A percentile compares a stretch with the other conserved stretches of the same genome.
Evolutionary conservation across 2,797 vertebrate species (phyloP).

Genomic region (Gadopsis marmoratus): DNA sequence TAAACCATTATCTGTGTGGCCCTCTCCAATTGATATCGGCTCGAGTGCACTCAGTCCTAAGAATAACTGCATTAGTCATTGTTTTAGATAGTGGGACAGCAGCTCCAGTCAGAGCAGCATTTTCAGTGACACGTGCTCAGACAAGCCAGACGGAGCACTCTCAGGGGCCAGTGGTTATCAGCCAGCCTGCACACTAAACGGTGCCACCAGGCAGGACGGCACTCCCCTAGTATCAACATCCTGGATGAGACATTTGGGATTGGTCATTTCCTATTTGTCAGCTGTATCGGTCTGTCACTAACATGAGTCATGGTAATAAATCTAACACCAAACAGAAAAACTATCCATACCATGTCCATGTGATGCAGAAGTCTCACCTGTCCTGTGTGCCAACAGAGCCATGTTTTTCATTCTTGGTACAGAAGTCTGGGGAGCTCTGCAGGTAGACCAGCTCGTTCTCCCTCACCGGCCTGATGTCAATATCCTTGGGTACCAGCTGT

Average conservation of each 20-base stretch:
- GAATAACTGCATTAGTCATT: slow-evolving; percentile 84
- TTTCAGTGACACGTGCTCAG: slow-evolving; percentile 78
- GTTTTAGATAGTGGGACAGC: slow-evolving; percentile 78
- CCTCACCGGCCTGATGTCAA: slow-evolving; percentile 95
- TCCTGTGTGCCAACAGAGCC: slow-evolving; percentile 97
- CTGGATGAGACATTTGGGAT: slow-evolving; percentile 57
- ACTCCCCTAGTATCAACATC: slow-evolving; percentile 73
- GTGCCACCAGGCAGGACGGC: slow-evolving; percentile 59
- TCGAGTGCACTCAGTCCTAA: slow-evolving; percentile 72
- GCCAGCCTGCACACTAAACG: slow-evolving; percentile 59
- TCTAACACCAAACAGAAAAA: slow-evolving; percentile 11
- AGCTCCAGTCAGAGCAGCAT: slow-evolving; percentile 66
- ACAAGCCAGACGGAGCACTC: slow-evolving; percentile 72
- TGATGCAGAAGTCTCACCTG: slow-evolving; percentile 85
- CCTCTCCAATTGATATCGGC: slow-evolving; percentile 78
- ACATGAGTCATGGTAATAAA: slow-evolving; percentile 28
- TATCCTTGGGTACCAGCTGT: slow-evolving; percentile 97
- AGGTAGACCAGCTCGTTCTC: slow-evolving; percentile 97
- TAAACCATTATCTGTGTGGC: slow-evolving; percentile 69
- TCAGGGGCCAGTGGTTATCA: slow-evolving; percentile 72
- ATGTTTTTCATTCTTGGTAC: slow-evolving; percentile 93
- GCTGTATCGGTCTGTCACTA: slow-evolving; percentile 14
- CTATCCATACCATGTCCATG: neutral
- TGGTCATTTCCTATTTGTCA: slow-evolving; percentile 64
- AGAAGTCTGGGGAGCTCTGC: slow-evolving; percentile 97